Evolutionary conservation across 2,888 invertebrate species (phyloP).

Genomic region (Mesochorus sp.): DNA sequence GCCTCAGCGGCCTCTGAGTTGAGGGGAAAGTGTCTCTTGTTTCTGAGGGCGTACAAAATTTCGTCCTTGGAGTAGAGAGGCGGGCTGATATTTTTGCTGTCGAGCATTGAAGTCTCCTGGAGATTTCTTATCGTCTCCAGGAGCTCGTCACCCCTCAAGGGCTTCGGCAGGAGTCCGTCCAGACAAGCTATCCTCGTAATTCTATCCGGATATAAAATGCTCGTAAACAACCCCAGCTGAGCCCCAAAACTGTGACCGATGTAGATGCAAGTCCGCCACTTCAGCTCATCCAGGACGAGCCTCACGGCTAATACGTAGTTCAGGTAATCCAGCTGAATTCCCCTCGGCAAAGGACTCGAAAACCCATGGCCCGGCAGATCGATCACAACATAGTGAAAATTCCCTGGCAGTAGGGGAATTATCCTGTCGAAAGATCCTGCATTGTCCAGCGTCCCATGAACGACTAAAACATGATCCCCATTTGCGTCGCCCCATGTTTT

Average conservation of each 20-base stretch:
- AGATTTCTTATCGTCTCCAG: constrained; percentile 74
- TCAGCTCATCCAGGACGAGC: constrained; percentile 77
- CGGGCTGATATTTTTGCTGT: constrained; percentile 71
- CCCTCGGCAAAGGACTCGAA: constrained; percentile 80
- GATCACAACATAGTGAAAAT: constrained; percentile 79
- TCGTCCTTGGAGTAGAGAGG: constrained; percentile 81
- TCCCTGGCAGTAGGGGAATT: constrained; percentile 76
- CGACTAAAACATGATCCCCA: constrained; percentile 69
- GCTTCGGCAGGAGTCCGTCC: constrained; percentile 78
- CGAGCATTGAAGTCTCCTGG: constrained; percentile 79
- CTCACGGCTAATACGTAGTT: constrained; percentile 75
- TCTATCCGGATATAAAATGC: constrained; percentile 80
- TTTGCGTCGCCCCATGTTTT: constrained; percentile 78
- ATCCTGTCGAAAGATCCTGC: constrained; percentile 81
- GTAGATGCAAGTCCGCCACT: constrained; percentile 79
- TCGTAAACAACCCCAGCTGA: constrained; percentile 79
- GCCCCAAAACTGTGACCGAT: constrained; percentile 84
- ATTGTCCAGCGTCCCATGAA: constrained; percentile 82
- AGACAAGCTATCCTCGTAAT: constrained; percentile 82
- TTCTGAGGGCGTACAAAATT: constrained; percentile 82
- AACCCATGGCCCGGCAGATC: constrained; percentile 83
- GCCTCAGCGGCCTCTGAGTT: constrained; percentile 82
- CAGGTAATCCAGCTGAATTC: constrained; percentile 77
- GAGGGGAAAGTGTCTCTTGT: constrained; percentile 79
- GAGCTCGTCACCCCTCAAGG: constrained; percentile 68